Evolutionary conservation across 1,140 invertebrate species (phyloP).

Genomic region (Bombus fervidus): DNA sequence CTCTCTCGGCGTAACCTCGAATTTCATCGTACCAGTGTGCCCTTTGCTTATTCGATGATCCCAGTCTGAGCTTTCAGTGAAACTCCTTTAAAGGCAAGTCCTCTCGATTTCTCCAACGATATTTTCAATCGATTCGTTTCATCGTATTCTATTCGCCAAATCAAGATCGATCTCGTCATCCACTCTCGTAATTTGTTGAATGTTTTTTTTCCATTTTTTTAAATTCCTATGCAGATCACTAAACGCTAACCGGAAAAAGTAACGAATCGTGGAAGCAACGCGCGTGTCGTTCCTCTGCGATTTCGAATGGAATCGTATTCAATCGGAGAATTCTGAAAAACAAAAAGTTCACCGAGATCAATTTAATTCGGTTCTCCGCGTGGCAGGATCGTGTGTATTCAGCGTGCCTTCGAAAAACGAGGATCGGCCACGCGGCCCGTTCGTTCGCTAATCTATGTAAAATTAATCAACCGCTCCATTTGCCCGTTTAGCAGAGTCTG

Average conservation of each 20-base stretch:
- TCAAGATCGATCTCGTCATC: conserved; percentile 1
- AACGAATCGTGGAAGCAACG: background rate
- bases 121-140: background rate
- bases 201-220: background rate
- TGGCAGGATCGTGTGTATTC: background rate
- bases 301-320: conserved; percentile 26
- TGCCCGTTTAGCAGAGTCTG: background rate
- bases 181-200: background rate
- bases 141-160: background rate
- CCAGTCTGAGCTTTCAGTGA: background rate
- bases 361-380: conserved; percentile 46
- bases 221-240: too few relatives aligned
- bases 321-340: background rate
- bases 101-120: background rate
- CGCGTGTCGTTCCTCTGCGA: background rate
- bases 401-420: background rate
- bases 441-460: conserved; percentile 37
- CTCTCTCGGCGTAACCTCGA: conserved; percentile 72
- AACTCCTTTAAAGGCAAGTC: background rate
- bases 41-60: conserved; percentile 47
- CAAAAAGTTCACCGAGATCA: conserved; percentile 53
- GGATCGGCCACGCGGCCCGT: background rate
- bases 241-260: background rate
- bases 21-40: conserved; percentile 52
- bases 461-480: conserved; percentile 55